Base-by-base conservation (phyloP, 2,888 invertebrate genomes). In the Mesoligia furuncula region DNA sequence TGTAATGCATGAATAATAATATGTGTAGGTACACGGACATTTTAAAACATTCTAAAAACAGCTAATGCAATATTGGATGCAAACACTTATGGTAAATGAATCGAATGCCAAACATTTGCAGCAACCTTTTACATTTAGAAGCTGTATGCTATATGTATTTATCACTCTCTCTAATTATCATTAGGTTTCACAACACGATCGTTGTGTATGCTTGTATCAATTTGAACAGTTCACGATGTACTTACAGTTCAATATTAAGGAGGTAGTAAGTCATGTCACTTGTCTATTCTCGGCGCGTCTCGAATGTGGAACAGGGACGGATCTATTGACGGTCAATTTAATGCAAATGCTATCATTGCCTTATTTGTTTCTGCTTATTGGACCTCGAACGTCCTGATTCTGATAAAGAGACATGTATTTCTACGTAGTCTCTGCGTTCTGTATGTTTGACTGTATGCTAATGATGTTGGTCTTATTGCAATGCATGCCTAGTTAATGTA, bases 311-410 rank as follows among this genome's bases (percentile, higher is more conserved):
- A 93, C 93, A 91, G 91, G 94, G 93, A 91, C 93, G 91, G 89
- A 93, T 93, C 93, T 92, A 93, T 93, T 93, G 93, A 93, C 90
- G 92, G 90, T 86, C 92, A 94, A 94, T 95, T 94, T 93, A 92
- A 94, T 93, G 92, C 91, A 91, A 94, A 93, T 92, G 88, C 81
- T 88, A 86, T 87, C 88, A 81, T 89, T 87, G 89, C 91, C 91
- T 92, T 92, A 92, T 92, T 91, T 88, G 90, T 85, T 87, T 85
- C 83, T 87, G 87, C 89, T 90, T 90, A 90, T 90, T 89, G 88
- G 79, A 88, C 81, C 84, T 85, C 89, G 84, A 88, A 86, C 80
- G 84, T 85, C 80, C 85, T 54, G 76, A 80, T 88, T 88, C 78
- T 77, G 73, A 79, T 79, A 75, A 74, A 69, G 64, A 45, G 65